Evolutionary conservation across 2,797 vertebrate species (phyloP), one percentile per base, ranked within the genome.

Genomic region (Australoheros facetus): DNA sequence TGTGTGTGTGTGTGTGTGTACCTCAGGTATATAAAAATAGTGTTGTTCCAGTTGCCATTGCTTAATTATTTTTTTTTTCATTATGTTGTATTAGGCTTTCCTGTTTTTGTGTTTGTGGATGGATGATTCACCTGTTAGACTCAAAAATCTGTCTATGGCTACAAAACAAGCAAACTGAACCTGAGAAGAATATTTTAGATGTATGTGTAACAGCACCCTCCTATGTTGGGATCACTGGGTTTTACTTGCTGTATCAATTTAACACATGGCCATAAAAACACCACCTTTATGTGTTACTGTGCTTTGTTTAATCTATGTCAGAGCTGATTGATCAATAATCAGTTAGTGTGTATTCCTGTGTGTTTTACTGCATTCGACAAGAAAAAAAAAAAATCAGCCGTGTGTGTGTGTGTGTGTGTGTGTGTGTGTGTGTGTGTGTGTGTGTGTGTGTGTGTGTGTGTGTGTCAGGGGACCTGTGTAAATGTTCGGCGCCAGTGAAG

Each of bases 401-500:
- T 32, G 32, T 32, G 32, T 32, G 32, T 32, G 32, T 32, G 32
- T 32, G 5, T 32, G 30, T 6, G 30, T 32, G 30, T 6, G 30
- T 32, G 30, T 6, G 32, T 32, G 10, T 39, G 37, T 5, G 48
- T 34, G 57, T 60, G 26, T 57, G 62, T 54, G 21, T 54, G 59
- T 72, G 34, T 30, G 48, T 54, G 19, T 28, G 30, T 32, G 56
- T 45, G 21, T 37, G 32, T 23, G 42, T 57, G 66, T 51, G 53
- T 39, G 16, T 56, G 53, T 81, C 54, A 51, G 55, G 78, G n/a
- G 71, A 81, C 77, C 60, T 58, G 74, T 88, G 86, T 81, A 80
- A 91, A 90, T 90, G 84, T 83, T 77, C 59, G 32, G 45, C 71
- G 59, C 72, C 74, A 80, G 71, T 83, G 85, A 85, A 28, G 71